Conservation (phyloP, 2,888 invertebrate species). For the Fabriciana adippe region DNA sequence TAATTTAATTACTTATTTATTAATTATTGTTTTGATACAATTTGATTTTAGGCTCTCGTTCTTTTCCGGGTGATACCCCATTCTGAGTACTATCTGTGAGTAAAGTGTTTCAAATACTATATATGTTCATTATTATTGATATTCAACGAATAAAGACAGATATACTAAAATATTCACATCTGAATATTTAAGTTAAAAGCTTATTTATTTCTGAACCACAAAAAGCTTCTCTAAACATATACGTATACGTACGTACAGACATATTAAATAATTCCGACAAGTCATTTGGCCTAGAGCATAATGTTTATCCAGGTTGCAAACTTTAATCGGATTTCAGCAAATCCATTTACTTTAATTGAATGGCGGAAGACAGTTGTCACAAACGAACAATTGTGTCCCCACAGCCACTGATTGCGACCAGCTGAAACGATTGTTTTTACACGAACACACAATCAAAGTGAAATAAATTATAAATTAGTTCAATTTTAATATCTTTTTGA, state of each 20-base stretch:
- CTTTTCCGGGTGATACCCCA: too few relatives aligned
- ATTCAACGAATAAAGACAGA: too few relatives aligned
- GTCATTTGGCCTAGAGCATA: neutral
- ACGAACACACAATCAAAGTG: conserved; percentile 1
- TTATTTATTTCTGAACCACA: too few relatives aligned
- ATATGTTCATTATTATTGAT: too few relatives aligned
- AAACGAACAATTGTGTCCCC: conserved; percentile 45
- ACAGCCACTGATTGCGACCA: conserved; percentile 38
- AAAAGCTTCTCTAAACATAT: too few relatives aligned
- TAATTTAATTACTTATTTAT: too few relatives aligned
- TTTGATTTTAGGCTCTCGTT: too few relatives aligned
- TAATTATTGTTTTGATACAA: too few relatives aligned
- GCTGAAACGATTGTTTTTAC: conserved; percentile 19
- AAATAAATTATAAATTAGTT: conserved; percentile 13
- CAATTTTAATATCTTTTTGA: neutral
- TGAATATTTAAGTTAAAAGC: too few relatives aligned
- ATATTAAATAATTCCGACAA: conserved; percentile 14
- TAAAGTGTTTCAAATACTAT: too few relatives aligned
- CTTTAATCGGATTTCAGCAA: conserved; percentile 53
- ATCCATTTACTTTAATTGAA: conserved; percentile 58
- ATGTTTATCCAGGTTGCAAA: conserved; percentile 51
- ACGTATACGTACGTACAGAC: neutral
- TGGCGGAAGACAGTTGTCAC: conserved; percentile 48
- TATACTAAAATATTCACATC: too few relatives aligned
- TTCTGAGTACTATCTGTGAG: too few relatives aligned